Evolutionary conservation across 2,888 invertebrate species (phyloP).

Genomic region (Syrista parreyssii): DNA sequence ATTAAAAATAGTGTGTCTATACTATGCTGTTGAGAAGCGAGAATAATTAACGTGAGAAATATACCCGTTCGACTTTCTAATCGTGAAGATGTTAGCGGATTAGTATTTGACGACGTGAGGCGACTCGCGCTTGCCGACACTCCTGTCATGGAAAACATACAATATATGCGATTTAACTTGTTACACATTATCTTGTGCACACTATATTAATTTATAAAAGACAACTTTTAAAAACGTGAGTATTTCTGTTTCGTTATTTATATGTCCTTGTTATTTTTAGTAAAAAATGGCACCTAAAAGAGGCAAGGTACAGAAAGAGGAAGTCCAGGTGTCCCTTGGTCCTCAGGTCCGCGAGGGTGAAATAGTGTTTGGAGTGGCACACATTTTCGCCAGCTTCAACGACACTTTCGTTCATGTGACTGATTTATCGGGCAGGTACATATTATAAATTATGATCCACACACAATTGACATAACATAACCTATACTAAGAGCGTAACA

Average conservation of each 20-base stretch:
- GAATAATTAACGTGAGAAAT: constrained; percentile 10
- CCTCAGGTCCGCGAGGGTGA: constrained; percentile 98
- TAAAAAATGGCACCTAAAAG: constrained; percentile 93
- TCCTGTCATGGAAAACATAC: constrained; percentile 9
- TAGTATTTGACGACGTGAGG: constrained; percentile 23
- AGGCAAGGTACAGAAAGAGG: constrained; percentile 96
- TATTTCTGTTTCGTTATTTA: neutral
- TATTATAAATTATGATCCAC: constrained; percentile 21
- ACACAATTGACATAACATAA: constrained; percentile 3
- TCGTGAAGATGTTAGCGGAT: constrained; percentile 41
- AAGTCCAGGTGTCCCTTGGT: constrained; percentile 94
- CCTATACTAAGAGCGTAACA: constrained; percentile 6
- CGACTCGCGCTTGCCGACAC: neutral
- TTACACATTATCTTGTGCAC: neutral
- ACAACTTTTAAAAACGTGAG: neutral
- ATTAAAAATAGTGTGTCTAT: constrained; percentile 28
- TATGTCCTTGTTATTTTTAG: constrained; percentile 31
- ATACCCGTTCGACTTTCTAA: constrained; percentile 18
- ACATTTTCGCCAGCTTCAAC: constrained; percentile 99
- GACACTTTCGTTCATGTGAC: constrained; percentile 99
- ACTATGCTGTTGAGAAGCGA: constrained; percentile 8
- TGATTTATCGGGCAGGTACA: constrained; percentile 92
- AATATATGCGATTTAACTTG: neutral
- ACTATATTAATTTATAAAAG: neutral
- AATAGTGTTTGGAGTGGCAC: constrained; percentile 98